phyloP scores from a whole-genome alignment of 2,888 invertebrate species.

The Gymnosoma rotundatum region DNA sequence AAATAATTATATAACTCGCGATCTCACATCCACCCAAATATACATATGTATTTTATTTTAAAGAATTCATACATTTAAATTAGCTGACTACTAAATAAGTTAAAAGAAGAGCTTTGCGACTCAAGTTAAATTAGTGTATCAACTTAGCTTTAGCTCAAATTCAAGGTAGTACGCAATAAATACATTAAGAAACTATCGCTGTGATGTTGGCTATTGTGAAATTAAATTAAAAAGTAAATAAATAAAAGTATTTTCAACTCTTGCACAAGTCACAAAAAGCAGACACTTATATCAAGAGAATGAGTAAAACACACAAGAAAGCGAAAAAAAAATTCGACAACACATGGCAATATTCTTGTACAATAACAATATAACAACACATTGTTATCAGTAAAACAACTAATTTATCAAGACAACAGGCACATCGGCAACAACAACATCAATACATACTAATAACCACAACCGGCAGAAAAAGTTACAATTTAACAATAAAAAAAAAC shows the following conservation, averaged over 20 bases:
- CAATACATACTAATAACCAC: background rate
- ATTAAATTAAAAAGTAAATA: too few relatives aligned
- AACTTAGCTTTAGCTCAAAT: slow-evolving; percentile 46
- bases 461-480: slow-evolving; percentile 52
- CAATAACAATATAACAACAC: slow-evolving; percentile 46
- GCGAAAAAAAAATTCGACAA: slow-evolving; percentile 25
- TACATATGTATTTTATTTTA: background rate
- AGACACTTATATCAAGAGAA: background rate
- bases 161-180: slow-evolving; percentile 18
- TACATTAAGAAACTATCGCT: too few relatives aligned
- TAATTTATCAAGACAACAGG: slow-evolving; percentile 63
- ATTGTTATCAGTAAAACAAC: slow-evolving; percentile 64
- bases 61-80: background rate
- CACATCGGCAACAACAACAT: slow-evolving; percentile 1
- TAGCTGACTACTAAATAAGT: slow-evolving; percentile 6
- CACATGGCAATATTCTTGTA: slow-evolving; percentile 44
- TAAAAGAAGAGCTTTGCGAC: slow-evolving; percentile 51
- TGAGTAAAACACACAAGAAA: background rate
- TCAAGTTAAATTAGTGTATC: slow-evolving; percentile 7
- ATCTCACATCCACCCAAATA: too few relatives aligned
- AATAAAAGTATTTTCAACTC: too few relatives aligned
- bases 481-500: slow-evolving; percentile 33
- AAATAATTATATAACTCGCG: too few relatives aligned
- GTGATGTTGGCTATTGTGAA: too few relatives aligned
- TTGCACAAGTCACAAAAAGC: background rate